Evolutionary conservation across 2,888 invertebrate genomes (phyloP).

Genomic region (Melanchra persicariae): DNA sequence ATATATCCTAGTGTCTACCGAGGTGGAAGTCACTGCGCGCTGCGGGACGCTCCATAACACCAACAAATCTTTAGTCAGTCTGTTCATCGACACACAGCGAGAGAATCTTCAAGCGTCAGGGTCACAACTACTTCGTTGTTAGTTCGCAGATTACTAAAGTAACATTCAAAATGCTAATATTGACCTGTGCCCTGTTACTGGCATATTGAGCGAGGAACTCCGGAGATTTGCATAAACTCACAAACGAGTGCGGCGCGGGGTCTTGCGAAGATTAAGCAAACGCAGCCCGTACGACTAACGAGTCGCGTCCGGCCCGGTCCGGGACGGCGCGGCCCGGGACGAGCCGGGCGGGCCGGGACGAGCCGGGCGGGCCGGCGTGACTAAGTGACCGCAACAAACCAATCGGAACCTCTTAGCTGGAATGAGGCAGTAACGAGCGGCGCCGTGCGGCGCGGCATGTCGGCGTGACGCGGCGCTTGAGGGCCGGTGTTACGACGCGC

Average conservation of each 20-base stretch:
- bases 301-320: not conserved
- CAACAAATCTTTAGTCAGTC: slow-evolving; percentile 28
- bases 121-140: slow-evolving; percentile 8
- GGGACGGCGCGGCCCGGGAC: not conserved
- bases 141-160: slow-evolving; percentile 38
- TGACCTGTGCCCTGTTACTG: slow-evolving; percentile 22
- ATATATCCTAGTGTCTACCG: slow-evolving; percentile 19
- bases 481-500: slow-evolving; percentile 24
- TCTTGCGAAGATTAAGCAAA: not conserved
- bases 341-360: not conserved
- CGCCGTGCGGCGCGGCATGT: not conserved
- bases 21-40: slow-evolving; percentile 12
- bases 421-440: slow-evolving; percentile 40
- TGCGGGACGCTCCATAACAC: slow-evolving; percentile 17
- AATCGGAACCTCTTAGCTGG: slow-evolving; percentile 9
- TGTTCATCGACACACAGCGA: slow-evolving; percentile 14
- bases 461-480: slow-evolving; percentile 3
- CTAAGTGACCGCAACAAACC: slow-evolving; percentile 14
- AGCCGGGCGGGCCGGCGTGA: not conserved
- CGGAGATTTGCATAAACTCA: slow-evolving; percentile 55
- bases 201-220: slow-evolving; percentile 27
- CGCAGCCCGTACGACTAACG: not conserved
- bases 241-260: slow-evolving; percentile 13
- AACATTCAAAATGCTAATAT: slow-evolving; percentile 53
- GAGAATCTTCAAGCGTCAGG: not conserved